Conservation (phyloP, 2,797 vertebrate species). For the Echiichthys vipera region DNA sequence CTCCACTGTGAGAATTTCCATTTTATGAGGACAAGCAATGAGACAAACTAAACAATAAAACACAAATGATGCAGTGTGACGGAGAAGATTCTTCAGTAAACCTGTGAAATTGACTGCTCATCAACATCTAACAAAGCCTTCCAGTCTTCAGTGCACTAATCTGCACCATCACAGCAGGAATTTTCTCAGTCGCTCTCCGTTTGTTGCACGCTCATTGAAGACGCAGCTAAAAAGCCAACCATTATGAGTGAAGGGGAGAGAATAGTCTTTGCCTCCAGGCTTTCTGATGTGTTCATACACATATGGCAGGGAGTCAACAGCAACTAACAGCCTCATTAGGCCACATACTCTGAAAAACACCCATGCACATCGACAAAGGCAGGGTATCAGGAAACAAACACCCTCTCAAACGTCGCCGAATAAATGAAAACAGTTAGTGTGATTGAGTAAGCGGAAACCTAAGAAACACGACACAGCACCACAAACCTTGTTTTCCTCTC, state of each 20-base stretch:
- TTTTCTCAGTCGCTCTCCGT: conserved; percentile 3
- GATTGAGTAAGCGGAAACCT: conserved; percentile 13
- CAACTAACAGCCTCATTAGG: conserved; percentile 74
- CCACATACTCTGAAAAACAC: conserved; percentile 42
- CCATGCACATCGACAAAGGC: conserved; percentile 45
- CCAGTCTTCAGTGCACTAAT: conserved; percentile 19
- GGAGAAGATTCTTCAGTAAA: conserved; percentile 21
- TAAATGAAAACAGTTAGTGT: conserved; percentile 44
- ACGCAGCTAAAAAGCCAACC: conserved; percentile 48
- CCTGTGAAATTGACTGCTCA: conserved; percentile 11
- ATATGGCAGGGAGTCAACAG: conserved; percentile 64
- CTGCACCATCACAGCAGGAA: conserved; percentile 41
- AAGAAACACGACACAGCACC: conserved; percentile 26
- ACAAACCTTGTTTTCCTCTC: conserved; percentile 53
- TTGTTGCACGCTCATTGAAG: conserved; percentile 32
- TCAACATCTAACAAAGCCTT: conserved; percentile 25
- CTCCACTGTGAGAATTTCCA: conserved; percentile 18
- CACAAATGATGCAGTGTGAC: conserved; percentile 1
- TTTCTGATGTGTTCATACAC: conserved; percentile 61
- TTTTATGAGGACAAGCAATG: conserved; percentile 10
- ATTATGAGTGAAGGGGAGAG: conserved; percentile 35
- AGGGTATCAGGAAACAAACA: conserved; percentile 19
- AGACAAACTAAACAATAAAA: conserved; percentile 8
- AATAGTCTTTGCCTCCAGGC: conserved; percentile 42
- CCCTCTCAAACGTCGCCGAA: conserved; percentile 42